Evolutionary conservation across 2,113 vertebrate genomes (phyloP), one percentile per base, ranked within the genome.

Genomic region (Bubo bubo): DNA sequence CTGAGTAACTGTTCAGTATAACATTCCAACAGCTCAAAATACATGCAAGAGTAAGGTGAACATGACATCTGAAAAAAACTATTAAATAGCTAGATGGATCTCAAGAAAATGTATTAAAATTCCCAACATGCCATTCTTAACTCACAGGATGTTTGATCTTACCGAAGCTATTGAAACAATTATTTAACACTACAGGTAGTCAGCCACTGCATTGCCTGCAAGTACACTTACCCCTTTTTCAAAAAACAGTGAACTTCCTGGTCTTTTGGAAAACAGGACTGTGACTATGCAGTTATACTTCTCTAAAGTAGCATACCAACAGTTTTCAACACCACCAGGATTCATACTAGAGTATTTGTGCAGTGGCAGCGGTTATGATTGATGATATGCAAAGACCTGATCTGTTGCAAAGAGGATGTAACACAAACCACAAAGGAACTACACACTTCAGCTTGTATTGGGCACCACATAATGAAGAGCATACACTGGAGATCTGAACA

Each of bases 391-490:
- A 94, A 77, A 96, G 96, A 95, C 49, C 87, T 82, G 75, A 95
- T 97, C 94, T 96, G 91, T 85, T 95, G 91, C 83, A 96, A 96
- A 97, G 90, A 98, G 97, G 98, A 97, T 97, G 93, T 34, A 96
- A 88, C 39, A 47, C 89, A 97, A 97, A 97, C 97, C 98, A 95
- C 97, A 98, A 67, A 98, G 97, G 97, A 98, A 98, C 90, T 75
- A 90, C 91, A 95, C 73, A 77, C 94, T 94, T 83, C 81, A 95
- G 93, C 82, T 80, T 86, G 9, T 16, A 56, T 76, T 94, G 91
- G 88, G 97, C 90, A 95, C 79, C 71, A 59, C 58, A 64, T 64
- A 79, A 56, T 73, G 53, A 95, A 94, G 89, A 67, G 77, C 49
- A 11, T 45, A 45, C 34, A 28, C 49, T 91, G 76, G 64, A 91